Conservation (phyloP, 2,888 invertebrate genomes). For the Mactromeris polynyma region DNA sequence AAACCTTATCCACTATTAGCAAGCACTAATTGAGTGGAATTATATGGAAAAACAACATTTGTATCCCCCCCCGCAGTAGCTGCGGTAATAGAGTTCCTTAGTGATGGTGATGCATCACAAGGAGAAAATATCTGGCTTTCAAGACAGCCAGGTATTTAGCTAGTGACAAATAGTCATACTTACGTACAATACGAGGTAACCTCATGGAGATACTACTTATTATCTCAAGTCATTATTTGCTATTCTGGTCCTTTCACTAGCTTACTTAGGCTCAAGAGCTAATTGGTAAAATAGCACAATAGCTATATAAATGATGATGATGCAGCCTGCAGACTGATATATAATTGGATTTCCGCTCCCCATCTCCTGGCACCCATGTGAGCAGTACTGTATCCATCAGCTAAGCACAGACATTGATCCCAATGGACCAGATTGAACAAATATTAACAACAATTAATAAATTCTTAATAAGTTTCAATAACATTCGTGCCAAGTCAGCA, state of each 20-base stretch:
- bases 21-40: not conserved
- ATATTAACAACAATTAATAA: not conserved
- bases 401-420: not conserved
- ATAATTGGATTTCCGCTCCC: no score
- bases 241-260: not conserved
- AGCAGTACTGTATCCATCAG: no score
- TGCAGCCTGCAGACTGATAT: no score
- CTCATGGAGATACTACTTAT: not conserved
- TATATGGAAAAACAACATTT: not conserved
- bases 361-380: no score
- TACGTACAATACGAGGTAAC: not conserved
- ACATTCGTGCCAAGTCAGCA: no score
- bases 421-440: not conserved
- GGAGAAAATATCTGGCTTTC: not conserved
- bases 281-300: not conserved
- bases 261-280: conserved; percentile 6
- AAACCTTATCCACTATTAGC: not conserved
- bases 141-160: conserved; percentile 3
- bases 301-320: not conserved
- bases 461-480: not conserved
- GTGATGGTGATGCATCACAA: not conserved
- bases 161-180: not conserved
- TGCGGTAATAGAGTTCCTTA: not conserved
- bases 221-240: not conserved
- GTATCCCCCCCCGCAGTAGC: not conserved